These are phyloP conservation scores for Atrichornis clamosus DNA, from an alignment of 2,113 vertebrate genomes.

Conservation along the genomic window DNA sequence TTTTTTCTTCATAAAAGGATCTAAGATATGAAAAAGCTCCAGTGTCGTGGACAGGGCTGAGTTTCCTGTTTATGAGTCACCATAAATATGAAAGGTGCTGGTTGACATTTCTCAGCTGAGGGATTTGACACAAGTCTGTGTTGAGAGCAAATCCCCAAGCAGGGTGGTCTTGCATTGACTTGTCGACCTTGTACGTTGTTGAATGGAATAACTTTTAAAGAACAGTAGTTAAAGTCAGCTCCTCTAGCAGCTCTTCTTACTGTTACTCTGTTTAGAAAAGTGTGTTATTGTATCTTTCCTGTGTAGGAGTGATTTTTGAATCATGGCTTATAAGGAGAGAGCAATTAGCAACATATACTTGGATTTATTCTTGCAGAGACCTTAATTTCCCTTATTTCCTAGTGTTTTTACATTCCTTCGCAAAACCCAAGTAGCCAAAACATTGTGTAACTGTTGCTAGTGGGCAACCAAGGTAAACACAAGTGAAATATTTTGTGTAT, in stretches of 20 bases:
- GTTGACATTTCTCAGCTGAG: conserved; percentile 85
- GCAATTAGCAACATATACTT: background rate
- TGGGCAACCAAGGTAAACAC: background rate
- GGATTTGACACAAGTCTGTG: conserved; percentile 68
- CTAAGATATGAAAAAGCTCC: conserved; percentile 77
- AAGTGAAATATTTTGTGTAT: background rate
- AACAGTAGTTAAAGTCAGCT: conserved; percentile 77
- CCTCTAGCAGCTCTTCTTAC: conserved; percentile 37
- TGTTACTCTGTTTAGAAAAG: background rate
- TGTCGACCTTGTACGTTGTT: conserved; percentile 75
- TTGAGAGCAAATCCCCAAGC: conserved; percentile 71
- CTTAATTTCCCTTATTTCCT: background rate
- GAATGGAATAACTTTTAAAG: conserved; percentile 74
- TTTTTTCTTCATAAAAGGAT: conserved; percentile 68
- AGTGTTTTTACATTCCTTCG: background rate
- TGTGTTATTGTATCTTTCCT: background rate
- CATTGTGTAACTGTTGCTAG: background rate
- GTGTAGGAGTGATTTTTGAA: background rate
- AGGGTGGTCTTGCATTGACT: conserved; percentile 81
- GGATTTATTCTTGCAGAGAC: background rate
- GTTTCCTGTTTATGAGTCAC: conserved; percentile 86
- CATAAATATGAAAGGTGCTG: conserved; percentile 84
- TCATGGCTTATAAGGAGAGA: background rate
- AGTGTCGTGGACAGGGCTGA: conserved; percentile 71
- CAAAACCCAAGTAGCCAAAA: background rate